Conservation (phyloP, 2,113 vertebrate species). For the Brachypodius melanocephalos region DNA sequence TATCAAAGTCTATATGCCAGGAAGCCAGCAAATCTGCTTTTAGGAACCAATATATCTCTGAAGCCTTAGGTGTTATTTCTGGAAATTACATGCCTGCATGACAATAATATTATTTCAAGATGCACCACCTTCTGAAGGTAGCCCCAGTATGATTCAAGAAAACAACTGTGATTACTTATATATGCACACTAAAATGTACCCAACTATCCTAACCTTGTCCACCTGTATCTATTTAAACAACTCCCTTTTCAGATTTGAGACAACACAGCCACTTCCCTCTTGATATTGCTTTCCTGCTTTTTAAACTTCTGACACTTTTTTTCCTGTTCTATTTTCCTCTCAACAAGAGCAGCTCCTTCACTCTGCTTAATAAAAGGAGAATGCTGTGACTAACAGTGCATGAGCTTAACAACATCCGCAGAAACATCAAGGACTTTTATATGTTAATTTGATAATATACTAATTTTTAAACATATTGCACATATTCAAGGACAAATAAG, state of each 20-base stretch:
- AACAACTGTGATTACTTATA: not conserved
- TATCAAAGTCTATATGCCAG: not conserved
- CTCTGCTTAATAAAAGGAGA: not conserved
- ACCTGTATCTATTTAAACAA: not conserved
- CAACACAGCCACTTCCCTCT: not conserved
- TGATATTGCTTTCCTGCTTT: not conserved
- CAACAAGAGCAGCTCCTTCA: not conserved
- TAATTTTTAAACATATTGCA: not conserved
- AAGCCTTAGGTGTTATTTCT: not conserved
- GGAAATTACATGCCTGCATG: not conserved
- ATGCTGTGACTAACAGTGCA: not conserved
- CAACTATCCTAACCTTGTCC: not conserved
- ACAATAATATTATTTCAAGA: not conserved
- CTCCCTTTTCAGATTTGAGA: not conserved
- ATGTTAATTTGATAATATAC: conserved; percentile 2
- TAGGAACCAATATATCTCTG: not conserved
- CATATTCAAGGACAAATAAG: not conserved
- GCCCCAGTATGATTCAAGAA: not conserved
- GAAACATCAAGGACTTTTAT: not conserved
- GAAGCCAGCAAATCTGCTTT: not conserved
- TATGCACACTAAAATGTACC: not conserved
- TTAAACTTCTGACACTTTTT: not conserved
- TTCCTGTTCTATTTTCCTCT: not conserved
- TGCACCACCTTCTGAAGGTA: not conserved
- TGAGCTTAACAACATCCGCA: not conserved